phyloP scores from a whole-genome alignment of 2,797 vertebrate species.

The Tiaroga cobitis region DNA sequence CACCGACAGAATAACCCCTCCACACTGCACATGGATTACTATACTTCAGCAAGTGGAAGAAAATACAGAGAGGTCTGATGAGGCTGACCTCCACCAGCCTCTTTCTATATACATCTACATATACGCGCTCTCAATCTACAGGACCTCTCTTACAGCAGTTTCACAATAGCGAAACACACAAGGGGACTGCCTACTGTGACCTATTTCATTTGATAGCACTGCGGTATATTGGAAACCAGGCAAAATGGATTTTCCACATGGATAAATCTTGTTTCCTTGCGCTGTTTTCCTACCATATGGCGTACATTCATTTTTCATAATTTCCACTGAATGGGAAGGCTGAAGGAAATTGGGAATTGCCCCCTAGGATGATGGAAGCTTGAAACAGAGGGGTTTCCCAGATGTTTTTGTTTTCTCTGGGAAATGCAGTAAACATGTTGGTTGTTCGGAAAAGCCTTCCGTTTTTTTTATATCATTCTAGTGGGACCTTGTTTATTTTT shows the following conservation, averaged over 20 bases:
- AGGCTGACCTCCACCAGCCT: neutral
- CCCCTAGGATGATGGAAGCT: neutral
- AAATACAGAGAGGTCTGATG: conserved; percentile 16
- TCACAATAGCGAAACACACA: conserved; percentile 56
- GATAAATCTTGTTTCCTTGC: conserved; percentile 64
- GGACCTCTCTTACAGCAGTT: conserved; percentile 13
- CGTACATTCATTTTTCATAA: conserved; percentile 69
- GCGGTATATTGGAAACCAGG: conserved; percentile 66
- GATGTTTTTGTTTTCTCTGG: conserved; percentile 18
- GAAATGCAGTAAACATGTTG: conserved; percentile 7
- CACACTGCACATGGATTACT: conserved; percentile 6
- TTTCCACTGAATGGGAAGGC: conserved; percentile 25
- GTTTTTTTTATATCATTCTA: conserved; percentile 6
- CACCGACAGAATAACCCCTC: neutral
- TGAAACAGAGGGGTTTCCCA: conserved; percentile 31
- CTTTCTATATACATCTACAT: conserved; percentile 6
- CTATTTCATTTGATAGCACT: conserved; percentile 69
- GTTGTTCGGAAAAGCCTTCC: neutral
- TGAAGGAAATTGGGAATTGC: conserved; percentile 15
- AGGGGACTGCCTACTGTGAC: conserved; percentile 66
- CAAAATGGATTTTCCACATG: conserved; percentile 76
- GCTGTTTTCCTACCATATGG: conserved; percentile 65
- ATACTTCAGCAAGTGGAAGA: conserved; percentile 6
- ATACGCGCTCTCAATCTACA: neutral
- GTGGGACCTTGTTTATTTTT: neutral